Evolutionary conservation across 2,113 vertebrate genomes (phyloP).

Genomic region (Poeciliopsis occidentalis): DNA sequence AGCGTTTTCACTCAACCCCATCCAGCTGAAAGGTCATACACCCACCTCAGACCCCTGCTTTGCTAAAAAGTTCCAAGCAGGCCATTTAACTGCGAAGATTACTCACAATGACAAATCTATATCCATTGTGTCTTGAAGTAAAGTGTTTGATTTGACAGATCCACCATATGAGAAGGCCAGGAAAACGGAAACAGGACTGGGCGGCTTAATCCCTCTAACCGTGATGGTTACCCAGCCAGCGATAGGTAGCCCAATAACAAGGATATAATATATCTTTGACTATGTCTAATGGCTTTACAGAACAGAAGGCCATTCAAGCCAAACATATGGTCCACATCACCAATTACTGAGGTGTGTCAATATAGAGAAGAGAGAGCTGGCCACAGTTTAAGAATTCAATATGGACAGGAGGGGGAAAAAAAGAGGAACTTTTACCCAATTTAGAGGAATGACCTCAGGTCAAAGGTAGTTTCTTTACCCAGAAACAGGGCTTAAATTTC

Average conservation of each 20-base stretch:
- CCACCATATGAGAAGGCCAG: slow-evolving; percentile 7
- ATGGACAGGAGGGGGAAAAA: slow-evolving; percentile 47
- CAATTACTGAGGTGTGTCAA: slow-evolving; percentile 67
- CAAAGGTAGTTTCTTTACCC: slow-evolving; percentile 20
- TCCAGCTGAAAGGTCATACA: slow-evolving; percentile 67
- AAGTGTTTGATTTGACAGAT: slow-evolving; percentile 27
- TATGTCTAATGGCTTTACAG: slow-evolving; percentile 15
- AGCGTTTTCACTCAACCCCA: slow-evolving; percentile 12
- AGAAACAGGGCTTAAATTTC: slow-evolving; percentile 19
- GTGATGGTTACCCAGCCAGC: slow-evolving; percentile 17
- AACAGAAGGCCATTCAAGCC: slow-evolving; percentile 63
- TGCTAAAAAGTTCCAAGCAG: slow-evolving; percentile 73
- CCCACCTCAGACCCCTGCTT: slow-evolving; percentile 52
- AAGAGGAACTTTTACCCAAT: slow-evolving; percentile 34
- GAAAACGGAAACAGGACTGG: slow-evolving; percentile 11
- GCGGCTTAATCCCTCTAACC: slow-evolving; percentile 50
- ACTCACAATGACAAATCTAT: slow-evolving; percentile 67
- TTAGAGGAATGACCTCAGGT: slow-evolving; percentile 40
- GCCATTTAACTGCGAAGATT: slow-evolving; percentile 61
- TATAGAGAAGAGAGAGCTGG: slow-evolving; percentile 38
- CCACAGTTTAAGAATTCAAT: slow-evolving; percentile 34
- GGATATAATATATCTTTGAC: slow-evolving; percentile 38
- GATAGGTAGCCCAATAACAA: slow-evolving; percentile 42
- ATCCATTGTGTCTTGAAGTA: not conserved
- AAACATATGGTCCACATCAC: slow-evolving; percentile 70